Percentiles rank a stretch among this genome's conserved stretches.
Evolutionary conservation across 2,113 vertebrate species (phyloP).

Genomic region (Crotalus horridus): DNA sequence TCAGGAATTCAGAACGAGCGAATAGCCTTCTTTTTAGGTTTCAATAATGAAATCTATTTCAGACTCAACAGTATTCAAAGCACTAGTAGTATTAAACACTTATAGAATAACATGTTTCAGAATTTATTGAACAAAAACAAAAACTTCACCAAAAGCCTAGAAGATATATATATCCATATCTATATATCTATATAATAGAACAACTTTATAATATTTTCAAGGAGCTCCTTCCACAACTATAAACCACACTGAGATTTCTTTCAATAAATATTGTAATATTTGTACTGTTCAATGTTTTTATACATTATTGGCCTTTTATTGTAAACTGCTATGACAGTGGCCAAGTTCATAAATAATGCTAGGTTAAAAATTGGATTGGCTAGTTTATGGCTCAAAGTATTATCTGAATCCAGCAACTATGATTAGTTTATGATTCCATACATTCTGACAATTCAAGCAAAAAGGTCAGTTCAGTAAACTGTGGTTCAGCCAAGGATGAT

Average conservation of each 20-base stretch:
- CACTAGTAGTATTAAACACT: slow-evolving; percentile 30
- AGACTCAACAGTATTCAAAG: slow-evolving; percentile 49
- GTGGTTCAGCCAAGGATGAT: background rate
- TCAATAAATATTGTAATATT: background rate
- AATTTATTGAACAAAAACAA: slow-evolving; percentile 29
- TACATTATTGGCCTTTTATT: background rate
- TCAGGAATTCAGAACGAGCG: background rate
- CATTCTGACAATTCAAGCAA: background rate
- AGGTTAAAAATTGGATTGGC: background rate
- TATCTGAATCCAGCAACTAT: background rate
- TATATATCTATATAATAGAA: background rate
- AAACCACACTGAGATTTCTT: background rate
- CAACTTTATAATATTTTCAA: background rate
- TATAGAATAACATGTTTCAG: background rate
- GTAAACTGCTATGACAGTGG: background rate
- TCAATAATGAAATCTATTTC: slow-evolving; percentile 10
- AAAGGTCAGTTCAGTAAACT: background rate
- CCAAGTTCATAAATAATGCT: background rate
- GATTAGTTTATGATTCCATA: background rate
- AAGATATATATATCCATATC: background rate
- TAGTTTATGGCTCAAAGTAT: background rate
- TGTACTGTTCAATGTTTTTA: background rate
- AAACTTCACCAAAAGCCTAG: slow-evolving; percentile 14
- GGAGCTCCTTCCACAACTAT: background rate
- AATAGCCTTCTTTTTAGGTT: background rate